phyloP scores from a whole-genome alignment of 2,113 vertebrate genomes.

The Rhea pennata region DNA sequence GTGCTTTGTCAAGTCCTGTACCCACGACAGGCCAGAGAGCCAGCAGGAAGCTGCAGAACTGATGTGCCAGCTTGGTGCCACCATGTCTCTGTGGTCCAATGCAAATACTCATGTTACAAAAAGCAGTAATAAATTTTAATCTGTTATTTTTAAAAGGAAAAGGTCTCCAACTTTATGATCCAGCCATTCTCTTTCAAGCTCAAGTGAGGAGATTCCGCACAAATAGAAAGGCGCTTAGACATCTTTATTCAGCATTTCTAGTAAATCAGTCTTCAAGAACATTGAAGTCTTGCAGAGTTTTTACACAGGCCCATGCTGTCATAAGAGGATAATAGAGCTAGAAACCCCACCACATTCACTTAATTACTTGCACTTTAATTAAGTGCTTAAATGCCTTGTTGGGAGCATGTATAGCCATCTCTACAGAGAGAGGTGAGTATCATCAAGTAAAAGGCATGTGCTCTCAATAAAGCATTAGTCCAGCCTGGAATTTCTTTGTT shows the following conservation, averaged over 20 bases:
- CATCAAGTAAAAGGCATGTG: background rate
- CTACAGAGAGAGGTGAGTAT: background rate
- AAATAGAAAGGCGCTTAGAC: background rate
- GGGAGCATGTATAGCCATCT: background rate
- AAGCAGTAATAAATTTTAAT: background rate
- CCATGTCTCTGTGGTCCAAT: background rate
- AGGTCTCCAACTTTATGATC: background rate
- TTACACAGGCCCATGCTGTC: background rate
- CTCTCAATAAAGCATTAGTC: conserved; percentile 33
- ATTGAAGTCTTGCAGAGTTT: background rate
- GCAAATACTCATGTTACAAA: background rate
- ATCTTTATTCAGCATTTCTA: background rate
- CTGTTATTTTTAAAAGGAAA: background rate
- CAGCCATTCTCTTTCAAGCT: background rate
- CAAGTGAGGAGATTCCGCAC: background rate
- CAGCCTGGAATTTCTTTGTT: background rate
- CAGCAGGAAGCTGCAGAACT: background rate
- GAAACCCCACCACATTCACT: background rate
- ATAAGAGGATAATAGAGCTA: background rate
- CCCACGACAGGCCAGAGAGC: fast-evolving
- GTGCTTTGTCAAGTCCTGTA: background rate
- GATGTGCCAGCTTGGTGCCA: fast-evolving
- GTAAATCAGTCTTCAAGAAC: background rate
- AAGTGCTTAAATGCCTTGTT: background rate
- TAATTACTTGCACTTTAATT: background rate